Evolutionary conservation across 2,797 vertebrate genomes (phyloP).

Genomic region (Sarcoramphus papa): DNA sequence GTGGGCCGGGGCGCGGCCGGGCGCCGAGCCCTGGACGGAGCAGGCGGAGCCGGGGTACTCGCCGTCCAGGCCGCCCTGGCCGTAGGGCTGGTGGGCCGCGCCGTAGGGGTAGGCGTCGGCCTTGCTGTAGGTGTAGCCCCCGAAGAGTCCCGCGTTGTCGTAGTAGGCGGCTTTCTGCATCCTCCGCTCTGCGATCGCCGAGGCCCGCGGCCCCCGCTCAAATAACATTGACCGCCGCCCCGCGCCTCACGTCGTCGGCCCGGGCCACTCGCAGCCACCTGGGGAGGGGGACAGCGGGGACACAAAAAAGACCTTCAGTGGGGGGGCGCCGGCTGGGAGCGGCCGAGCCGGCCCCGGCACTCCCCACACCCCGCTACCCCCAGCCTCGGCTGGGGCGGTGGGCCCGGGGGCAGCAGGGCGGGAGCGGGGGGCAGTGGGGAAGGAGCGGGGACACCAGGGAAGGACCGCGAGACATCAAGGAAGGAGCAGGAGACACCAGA

Average conservation of each 20-base stretch:
- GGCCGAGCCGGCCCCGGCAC: neutral
- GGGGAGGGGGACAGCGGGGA: conserved; percentile 45
- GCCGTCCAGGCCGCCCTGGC: conserved; percentile 83
- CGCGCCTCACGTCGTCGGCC: conserved; percentile 78
- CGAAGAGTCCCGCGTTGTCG: conserved; percentile 96
- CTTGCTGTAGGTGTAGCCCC: conserved; percentile 93
- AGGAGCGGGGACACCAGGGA: neutral
- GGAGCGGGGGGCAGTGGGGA: neutral
- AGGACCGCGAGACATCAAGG: neutral
- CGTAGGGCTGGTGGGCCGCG: conserved; percentile 88
- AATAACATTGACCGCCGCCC: conserved; percentile 86
- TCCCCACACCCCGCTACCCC: neutral
- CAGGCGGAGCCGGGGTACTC: conserved; percentile 93
- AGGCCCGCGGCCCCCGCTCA: conserved; percentile 84
- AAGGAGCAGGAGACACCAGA: too few relatives aligned
- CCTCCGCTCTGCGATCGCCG: conserved; percentile 81
- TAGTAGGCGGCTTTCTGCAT: conserved; percentile 99
- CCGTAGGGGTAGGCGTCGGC: conserved; percentile 91
- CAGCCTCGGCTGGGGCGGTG: neutral
- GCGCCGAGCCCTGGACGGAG: conserved; percentile 86
- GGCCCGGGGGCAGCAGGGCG: fast-evolving
- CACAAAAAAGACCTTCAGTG: conserved; percentile 40
- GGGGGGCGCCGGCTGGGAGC: neutral
- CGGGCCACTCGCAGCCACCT: conserved; percentile 64
- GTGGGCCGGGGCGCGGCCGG: conserved; percentile 81